These are phyloP conservation scores for Pedicia rivosa DNA, from an alignment of 2,888 invertebrate genomes.

Conservation along the genomic window DNA sequence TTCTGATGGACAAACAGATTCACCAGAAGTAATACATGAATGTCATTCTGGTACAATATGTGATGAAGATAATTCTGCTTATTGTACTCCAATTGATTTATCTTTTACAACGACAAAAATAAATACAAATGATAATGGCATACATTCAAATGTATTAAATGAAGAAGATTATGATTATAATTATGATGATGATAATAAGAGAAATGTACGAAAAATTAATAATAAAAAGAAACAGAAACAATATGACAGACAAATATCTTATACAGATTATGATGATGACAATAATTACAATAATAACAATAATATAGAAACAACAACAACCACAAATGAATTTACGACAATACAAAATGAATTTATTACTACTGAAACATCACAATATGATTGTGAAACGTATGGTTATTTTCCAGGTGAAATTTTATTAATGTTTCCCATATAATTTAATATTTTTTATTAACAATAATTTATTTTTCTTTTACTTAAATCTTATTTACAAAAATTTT, in stretches of 20 bases:
- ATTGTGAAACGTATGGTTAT: constrained; percentile 14
- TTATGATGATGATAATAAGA: background rate
- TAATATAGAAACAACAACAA: background rate
- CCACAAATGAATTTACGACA: background rate
- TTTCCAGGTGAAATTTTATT: constrained; percentile 13
- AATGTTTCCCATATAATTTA: no score
- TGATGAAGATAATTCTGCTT: constrained; percentile 16
- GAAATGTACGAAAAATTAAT: background rate
- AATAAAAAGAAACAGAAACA: constrained; percentile 4
- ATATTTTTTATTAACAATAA: no score
- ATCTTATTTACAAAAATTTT: background rate
- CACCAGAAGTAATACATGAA: constrained; percentile 7
- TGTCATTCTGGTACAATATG: constrained; percentile 12
- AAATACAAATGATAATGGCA: background rate
- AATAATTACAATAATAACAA: no score
- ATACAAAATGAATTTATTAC: constrained; percentile 1
- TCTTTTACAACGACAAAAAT: constrained; percentile 2
- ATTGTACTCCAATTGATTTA: constrained; percentile 13
- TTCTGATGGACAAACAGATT: constrained; percentile 11
- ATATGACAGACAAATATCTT: constrained; percentile 3
- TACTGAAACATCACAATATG: constrained; percentile 6
- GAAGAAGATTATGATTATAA: background rate
- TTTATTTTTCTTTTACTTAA: background rate
- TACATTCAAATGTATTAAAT: background rate
- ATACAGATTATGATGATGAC: background rate